phyloP scores from a whole-genome alignment of 1,140 invertebrate species.

The Hypsibius dujardini region DNA sequence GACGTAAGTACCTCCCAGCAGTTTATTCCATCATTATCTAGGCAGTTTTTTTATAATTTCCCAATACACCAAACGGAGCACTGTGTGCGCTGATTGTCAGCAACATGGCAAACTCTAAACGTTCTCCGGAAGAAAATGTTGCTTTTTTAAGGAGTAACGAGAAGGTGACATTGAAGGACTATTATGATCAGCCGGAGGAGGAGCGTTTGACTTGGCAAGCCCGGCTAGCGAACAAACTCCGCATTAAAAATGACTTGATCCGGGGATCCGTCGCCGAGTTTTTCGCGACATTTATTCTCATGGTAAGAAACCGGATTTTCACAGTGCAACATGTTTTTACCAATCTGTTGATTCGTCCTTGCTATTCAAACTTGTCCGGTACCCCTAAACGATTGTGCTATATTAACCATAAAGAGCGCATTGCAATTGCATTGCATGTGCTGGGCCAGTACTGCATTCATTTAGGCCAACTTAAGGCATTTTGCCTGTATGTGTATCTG shows the following conservation, averaged over 20 bases:
- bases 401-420: not conserved
- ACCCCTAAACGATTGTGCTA: no score
- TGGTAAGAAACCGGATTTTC: constrained; percentile 33
- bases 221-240: constrained; percentile 21
- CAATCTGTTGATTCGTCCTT: not conserved
- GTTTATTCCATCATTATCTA: no score
- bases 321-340: not conserved
- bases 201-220: not conserved
- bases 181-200: not conserved
- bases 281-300: constrained; percentile 37
- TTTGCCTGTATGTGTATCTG: no score
- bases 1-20: no score
- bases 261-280: constrained; percentile 36
- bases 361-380: not conserved
- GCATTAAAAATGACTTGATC: constrained; percentile 26
- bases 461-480: no score
- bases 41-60: not conserved
- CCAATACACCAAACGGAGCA: not conserved
- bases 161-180: not conserved
- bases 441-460: not conserved
- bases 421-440: not conserved
- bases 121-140: not conserved
- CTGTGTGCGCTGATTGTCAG: not conserved
- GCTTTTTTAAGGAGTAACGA: not conserved
- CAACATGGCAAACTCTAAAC: not conserved